Base-by-base conservation (phyloP, 2,888 invertebrate genomes). In the Hedya salicella region DNA sequence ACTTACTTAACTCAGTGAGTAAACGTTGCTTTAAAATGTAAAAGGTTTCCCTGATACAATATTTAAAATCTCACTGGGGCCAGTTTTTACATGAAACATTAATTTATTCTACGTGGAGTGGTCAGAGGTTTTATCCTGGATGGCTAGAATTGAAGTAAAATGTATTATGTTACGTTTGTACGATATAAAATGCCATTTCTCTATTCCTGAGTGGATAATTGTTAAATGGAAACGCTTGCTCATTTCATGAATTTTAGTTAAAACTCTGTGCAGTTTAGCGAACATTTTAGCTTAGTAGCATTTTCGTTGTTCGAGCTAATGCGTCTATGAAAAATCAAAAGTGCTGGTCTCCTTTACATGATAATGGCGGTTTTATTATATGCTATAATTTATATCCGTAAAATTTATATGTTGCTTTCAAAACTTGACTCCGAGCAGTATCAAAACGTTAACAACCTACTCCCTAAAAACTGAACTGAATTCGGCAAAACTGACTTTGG, bases 31-130 rank as follows among this genome's bases (percentile, higher is more conserved):
- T 68, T 68, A 67, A 69, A 78, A 75, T 82, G 71, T 87, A 86
- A 87, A 87, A 87, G 87, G 83, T 82, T 87, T 85, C 73, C 69
- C 80, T 81, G 82, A 86, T 87, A 86, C 80, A 85, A 79, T 82
- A 87, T 87, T 84, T 69, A 71, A 71, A 86, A 86, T 85, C 83
- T 82, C 77, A 68, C 75, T 73, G 75, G 78, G 76, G 73, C 74
- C 71, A 54, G 79, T 78, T 80, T 77, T 85, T 78, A 83, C 77
- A 82, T 77, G 78, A 73, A 78, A 81, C 83, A 86, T 86, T 86
- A 84, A 87, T 85, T 83, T 86, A 85, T 81, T 80, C 73, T 75
- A 68, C 72, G 67, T 65, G 62, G 46, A 71, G 65, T 68, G 70
- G 62, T 56, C 68, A 53, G 59, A 9, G 39, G 52, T 52, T 59